phyloP scores from a whole-genome alignment of 64 coral and sea anemone genomes.

The Montipora sp. region DNA sequence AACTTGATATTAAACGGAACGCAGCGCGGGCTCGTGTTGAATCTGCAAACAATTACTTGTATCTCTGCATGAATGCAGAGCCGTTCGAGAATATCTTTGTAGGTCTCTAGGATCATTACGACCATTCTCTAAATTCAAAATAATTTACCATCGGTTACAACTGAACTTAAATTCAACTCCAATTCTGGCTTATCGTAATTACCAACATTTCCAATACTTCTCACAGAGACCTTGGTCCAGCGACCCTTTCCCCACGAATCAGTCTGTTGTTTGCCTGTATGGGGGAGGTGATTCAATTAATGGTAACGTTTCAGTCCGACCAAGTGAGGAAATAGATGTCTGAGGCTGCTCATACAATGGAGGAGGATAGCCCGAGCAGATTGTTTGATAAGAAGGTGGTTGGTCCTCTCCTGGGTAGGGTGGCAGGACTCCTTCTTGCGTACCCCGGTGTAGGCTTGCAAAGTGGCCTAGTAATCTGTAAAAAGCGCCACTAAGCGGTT shows the following conservation, averaged over 20 bases:
- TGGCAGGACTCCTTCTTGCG: background rate
- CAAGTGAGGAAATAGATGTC: background rate
- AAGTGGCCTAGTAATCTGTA: background rate
- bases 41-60: no score
- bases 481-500: background rate
- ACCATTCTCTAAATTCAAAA: no score
- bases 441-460: background rate
- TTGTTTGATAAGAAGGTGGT: background rate
- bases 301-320: background rate
- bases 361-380: background rate
- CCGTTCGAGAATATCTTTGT: no score
- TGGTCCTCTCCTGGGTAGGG: background rate
- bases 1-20: no score
- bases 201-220: no score
- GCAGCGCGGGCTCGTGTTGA: no score
- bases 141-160: background rate
- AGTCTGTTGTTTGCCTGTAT: no score
- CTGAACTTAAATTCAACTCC: background rate
- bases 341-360: background rate
- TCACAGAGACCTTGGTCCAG: no score
- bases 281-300: no score
- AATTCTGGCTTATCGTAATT: background rate
- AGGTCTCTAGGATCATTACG: no score
- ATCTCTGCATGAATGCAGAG: no score
- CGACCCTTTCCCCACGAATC: no score